phyloP scores from a whole-genome alignment of 1,140 invertebrate genomes.

The Vanessa tameamea region DNA sequence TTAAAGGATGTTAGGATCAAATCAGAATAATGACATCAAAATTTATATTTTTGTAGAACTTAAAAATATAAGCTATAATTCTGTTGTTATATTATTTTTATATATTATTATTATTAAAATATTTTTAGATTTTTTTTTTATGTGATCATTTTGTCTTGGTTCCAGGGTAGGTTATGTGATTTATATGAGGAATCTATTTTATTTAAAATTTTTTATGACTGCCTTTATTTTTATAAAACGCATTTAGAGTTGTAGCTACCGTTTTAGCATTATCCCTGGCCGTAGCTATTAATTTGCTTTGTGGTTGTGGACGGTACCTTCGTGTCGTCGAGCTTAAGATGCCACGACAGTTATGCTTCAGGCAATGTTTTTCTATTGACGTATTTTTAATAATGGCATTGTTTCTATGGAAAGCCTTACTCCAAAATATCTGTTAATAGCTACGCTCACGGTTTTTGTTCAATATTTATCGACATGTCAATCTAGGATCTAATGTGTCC shows the following conservation, averaged over 20 bases:
- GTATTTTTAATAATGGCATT: too few species aligned
- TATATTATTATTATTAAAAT: background rate
- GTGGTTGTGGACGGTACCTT: too few species aligned
- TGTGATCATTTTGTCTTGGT: background rate
- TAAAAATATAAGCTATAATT: background rate
- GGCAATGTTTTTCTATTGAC: too few species aligned
- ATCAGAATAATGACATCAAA: background rate
- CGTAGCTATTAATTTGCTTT: too few species aligned
- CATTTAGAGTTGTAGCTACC: background rate
- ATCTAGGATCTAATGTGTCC: too few species aligned
- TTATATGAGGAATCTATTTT: background rate
- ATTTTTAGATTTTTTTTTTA: background rate
- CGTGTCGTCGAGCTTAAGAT: too few species aligned
- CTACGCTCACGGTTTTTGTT: too few species aligned
- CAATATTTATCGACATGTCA: too few species aligned
- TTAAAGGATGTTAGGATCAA: background rate
- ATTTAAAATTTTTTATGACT: background rate
- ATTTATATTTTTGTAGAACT: constrained; percentile 2
- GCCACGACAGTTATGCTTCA: too few species aligned
- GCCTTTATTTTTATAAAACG: background rate
- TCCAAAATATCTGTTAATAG: too few species aligned
- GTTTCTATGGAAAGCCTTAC: too few species aligned
- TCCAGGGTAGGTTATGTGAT: background rate
- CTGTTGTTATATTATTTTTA: background rate
- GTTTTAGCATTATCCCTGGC: too few species aligned